phyloP scores from a whole-genome alignment of 2,888 invertebrate genomes.

The Helobdella robusta region DNA sequence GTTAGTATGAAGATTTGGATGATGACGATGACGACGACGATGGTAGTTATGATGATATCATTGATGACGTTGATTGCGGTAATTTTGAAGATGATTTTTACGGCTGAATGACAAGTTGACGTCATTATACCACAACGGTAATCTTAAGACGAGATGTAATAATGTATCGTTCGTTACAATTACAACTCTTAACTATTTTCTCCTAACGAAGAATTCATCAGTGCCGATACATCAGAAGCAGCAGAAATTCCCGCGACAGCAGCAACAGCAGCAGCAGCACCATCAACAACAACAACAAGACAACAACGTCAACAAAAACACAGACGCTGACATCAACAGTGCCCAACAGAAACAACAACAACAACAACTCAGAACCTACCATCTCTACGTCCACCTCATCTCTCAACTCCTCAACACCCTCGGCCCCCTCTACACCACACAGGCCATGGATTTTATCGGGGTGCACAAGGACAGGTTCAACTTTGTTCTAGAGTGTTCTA shows the following conservation, averaged over 20 bases:
- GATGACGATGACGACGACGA: too few relatives aligned
- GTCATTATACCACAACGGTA: neutral
- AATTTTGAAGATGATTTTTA: neutral
- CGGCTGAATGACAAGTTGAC: neutral
- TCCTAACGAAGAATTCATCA: neutral
- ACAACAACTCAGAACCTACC: neutral
- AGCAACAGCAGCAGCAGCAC: neutral
- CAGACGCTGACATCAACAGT: neutral
- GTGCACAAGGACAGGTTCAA: slow-evolving; percentile 12
- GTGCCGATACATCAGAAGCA: neutral
- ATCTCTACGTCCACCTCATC: slow-evolving; percentile 10
- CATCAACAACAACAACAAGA: neutral
- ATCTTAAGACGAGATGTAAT: too few relatives aligned
- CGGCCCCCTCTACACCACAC: neutral
- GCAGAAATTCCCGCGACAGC: neutral
- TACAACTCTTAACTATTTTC: neutral
- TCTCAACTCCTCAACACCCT: neutral
- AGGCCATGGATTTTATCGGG: slow-evolving; percentile 11
- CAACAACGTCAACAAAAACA: neutral
- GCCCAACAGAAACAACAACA: neutral
- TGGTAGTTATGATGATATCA: too few relatives aligned
- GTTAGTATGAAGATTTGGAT: too few relatives aligned
- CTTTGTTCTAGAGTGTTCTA: slow-evolving; percentile 1
- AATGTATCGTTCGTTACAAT: neutral
- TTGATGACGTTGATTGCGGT: neutral